A percentile compares a stretch with the other conserved stretches of the same genome.
Evolutionary conservation across 1,140 invertebrate species (phyloP).

Genomic region (Galleria mellonella): DNA sequence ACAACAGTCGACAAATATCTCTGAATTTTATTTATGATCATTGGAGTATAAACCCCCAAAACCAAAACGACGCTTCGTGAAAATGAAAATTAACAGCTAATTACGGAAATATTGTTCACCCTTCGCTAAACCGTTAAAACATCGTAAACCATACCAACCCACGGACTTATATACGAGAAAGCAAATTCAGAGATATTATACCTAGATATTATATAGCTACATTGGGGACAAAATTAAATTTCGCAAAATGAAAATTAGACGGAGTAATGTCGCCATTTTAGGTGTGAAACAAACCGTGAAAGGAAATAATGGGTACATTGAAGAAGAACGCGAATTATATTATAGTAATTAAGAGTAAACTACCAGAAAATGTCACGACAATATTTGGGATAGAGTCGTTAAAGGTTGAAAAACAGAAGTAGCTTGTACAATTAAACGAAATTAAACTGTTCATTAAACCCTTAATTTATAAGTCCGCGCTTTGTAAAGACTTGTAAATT

Average conservation of each 20-base stretch:
- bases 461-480: constrained; percentile 29
- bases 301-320: constrained; percentile 48
- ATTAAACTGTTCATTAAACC: constrained; percentile 41
- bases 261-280: constrained; percentile 50
- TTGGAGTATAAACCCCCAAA: too few species aligned
- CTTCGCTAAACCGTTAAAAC: constrained; percentile 19
- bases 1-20: too few species aligned
- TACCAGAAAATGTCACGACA: constrained; percentile 53
- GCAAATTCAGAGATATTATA: constrained; percentile 1
- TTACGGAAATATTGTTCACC: constrained; percentile 26
- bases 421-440: constrained; percentile 17
- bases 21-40: too few species aligned
- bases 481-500: constrained; percentile 14
- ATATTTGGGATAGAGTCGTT: constrained; percentile 19
- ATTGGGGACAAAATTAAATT: constrained; percentile 35
- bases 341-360: constrained; percentile 56
- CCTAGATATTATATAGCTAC: constrained; percentile 9
- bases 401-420: neutral
- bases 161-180: constrained; percentile 6
- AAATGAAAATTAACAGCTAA: constrained; percentile 29
- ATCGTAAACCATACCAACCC: constrained; percentile 19
- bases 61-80: too few species aligned
- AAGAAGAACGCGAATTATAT: constrained; percentile 38
- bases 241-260: constrained; percentile 48
- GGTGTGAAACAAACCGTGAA: constrained; percentile 53